Evolutionary conservation across 1,140 invertebrate genomes (phyloP).

Genomic region (Brachionus asplanchnoidis): DNA sequence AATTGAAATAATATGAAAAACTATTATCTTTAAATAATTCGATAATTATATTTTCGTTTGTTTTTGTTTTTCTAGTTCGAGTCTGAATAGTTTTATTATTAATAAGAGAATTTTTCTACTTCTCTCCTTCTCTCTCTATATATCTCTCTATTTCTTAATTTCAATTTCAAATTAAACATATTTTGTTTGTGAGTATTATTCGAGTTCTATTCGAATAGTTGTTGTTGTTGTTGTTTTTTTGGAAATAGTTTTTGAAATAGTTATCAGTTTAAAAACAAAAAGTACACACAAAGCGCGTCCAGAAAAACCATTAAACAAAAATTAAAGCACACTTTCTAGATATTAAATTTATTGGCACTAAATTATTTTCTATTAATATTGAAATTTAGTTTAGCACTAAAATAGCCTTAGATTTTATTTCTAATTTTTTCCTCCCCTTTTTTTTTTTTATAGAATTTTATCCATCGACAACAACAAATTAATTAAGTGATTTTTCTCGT

Average conservation of each 20-base stretch:
- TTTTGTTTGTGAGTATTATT: not conserved
- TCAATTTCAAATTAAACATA: slow-evolving; percentile 5
- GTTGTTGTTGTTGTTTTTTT: not conserved
- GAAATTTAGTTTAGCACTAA: not conserved
- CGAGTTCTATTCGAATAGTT: not conserved
- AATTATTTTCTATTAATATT: not conserved
- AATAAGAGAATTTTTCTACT: not conserved
- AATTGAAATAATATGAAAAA: slow-evolving; percentile 31
- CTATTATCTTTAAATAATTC: slow-evolving; percentile 40
- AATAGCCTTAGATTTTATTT: not conserved
- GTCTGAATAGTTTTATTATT: slow-evolving; percentile 29
- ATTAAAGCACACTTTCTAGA: not conserved
- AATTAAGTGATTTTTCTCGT: not conserved
- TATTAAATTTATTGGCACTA: not conserved
- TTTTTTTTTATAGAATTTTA: not conserved
- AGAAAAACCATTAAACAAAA: not conserved
- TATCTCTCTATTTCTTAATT: not conserved
- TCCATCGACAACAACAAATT: not conserved
- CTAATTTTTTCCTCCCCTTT: not conserved
- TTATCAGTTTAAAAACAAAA: not conserved
- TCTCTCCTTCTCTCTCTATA: too few relatives aligned
- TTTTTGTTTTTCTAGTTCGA: slow-evolving; percentile 21
- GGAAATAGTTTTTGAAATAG: not conserved
- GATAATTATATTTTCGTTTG: slow-evolving; percentile 38
- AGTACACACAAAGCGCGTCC: not conserved